These are phyloP conservation scores for Antigone vipio DNA, from an alignment of 2,113 vertebrate genomes.

Conservation along the genomic window DNA sequence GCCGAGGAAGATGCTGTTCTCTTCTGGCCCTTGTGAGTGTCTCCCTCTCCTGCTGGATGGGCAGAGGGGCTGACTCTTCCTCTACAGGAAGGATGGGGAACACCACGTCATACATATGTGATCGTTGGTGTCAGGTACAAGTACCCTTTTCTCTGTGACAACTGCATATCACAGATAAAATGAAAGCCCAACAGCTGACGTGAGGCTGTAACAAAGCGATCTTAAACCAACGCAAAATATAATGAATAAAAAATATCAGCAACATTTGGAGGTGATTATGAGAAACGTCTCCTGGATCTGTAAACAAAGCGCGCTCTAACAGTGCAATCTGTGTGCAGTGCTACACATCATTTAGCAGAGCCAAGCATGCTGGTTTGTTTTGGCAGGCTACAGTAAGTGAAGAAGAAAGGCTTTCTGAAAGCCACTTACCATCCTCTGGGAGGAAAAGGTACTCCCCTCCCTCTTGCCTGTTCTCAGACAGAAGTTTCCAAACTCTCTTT, in stretches of 20 bases:
- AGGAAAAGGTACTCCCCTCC: slow-evolving; percentile 25
- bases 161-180: not conserved
- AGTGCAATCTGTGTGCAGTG: not conserved
- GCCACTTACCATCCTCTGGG: slow-evolving; percentile 59
- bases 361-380: slow-evolving; percentile 7
- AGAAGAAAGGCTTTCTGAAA: slow-evolving; percentile 50
- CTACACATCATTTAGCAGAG: not conserved
- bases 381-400: slow-evolving; percentile 7
- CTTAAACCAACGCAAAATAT: not conserved
- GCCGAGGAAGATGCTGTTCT: not conserved
- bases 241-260: not conserved
- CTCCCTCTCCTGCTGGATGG: not conserved
- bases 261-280: not conserved
- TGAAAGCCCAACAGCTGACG: not conserved
- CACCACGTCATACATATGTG: not conserved
- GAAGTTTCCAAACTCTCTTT: slow-evolving; percentile 11
- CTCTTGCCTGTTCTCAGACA: slow-evolving; percentile 26
- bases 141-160: not conserved
- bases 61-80: not conserved
- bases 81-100: not conserved
- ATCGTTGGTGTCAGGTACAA: not conserved
- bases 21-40: not conserved
- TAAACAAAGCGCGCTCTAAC: not conserved
- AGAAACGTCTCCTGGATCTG: not conserved
- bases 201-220: not conserved